Percentiles rank a stretch among this genome's conserved stretches.
phyloP scores from a whole-genome alignment of 1,140 invertebrate species.

The Macrostomum lignano region DNA sequence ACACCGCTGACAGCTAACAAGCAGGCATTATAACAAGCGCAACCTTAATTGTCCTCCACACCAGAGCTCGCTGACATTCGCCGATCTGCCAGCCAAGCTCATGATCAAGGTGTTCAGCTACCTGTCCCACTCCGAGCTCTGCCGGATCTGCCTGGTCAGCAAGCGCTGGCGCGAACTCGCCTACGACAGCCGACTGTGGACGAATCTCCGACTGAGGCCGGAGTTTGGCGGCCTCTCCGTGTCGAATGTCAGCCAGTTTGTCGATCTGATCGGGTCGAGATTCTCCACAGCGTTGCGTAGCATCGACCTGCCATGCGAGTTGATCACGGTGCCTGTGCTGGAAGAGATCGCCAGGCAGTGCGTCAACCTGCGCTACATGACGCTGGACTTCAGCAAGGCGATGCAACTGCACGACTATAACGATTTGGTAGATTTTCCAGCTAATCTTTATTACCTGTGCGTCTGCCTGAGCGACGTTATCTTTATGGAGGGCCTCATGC shows the following conservation, averaged over 20 bases:
- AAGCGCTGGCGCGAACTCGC: slow-evolving; percentile 68
- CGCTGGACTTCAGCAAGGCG: slow-evolving; percentile 82
- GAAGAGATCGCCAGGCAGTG: slow-evolving; percentile 88
- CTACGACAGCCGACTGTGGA: slow-evolving; percentile 75
- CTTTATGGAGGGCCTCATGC: slow-evolving; percentile 99
- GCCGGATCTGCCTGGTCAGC: slow-evolving; percentile 54
- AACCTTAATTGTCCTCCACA: too few relatives aligned
- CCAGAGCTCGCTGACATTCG: too few relatives aligned
- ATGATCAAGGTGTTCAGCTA: slow-evolving; percentile 77
- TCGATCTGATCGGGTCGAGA: too few relatives aligned
- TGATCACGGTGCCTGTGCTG: slow-evolving; percentile 83
- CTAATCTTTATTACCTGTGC: slow-evolving; percentile 78
- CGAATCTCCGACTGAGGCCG: slow-evolving; percentile 69
- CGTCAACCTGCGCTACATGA: slow-evolving; percentile 80
- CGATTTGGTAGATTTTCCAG: slow-evolving; percentile 85
- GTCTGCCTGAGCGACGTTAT: slow-evolving; percentile 94
- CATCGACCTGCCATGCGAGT: slow-evolving; percentile 84
- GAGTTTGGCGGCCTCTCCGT: slow-evolving; percentile 61
- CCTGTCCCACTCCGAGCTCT: slow-evolving; percentile 67
- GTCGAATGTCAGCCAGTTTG: too few relatives aligned
- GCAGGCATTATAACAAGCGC: too few relatives aligned
- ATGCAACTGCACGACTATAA: slow-evolving; percentile 42
- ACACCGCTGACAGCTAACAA: too few relatives aligned
- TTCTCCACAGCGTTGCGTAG: too few relatives aligned
- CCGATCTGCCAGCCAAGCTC: slow-evolving; percentile 85